Evolutionary conservation across 30 jellyfish, hydroid and myxozoan species (phyloP).

Genomic region (Hydractinia symbiolongicarpus): DNA sequence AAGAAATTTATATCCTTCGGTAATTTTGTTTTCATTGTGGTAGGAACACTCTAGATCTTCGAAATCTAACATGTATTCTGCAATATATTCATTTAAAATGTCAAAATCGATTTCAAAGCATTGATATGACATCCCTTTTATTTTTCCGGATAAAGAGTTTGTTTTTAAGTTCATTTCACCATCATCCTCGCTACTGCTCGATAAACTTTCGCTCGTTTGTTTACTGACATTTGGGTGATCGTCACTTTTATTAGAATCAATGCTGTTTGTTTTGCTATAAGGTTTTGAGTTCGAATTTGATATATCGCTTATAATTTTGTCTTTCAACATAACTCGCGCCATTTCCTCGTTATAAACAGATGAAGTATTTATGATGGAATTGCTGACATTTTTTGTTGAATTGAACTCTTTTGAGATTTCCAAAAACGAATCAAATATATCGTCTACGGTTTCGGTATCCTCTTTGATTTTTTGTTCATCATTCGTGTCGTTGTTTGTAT

Average conservation of each 20-base stretch:
- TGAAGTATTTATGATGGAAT: neutral
- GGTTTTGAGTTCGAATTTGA: neutral
- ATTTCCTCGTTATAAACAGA: neutral
- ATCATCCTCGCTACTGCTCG: neutral
- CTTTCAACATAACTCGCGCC: neutral
- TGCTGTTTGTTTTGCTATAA: neutral
- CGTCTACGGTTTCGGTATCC: neutral
- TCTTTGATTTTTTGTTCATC: neutral
- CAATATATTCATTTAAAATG: neutral
- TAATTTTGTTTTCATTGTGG: neutral
- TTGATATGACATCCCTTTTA: neutral
- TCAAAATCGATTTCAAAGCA: constrained; percentile 9
- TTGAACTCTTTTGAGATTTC: neutral
- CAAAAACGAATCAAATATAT: neutral
- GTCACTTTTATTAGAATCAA: neutral
- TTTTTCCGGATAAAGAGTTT: neutral
- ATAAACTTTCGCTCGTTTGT: neutral
- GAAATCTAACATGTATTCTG: constrained; percentile 1
- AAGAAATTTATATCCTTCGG: constrained; percentile 3
- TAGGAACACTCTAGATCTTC: neutral
- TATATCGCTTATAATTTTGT: neutral
- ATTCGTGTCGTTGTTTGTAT: neutral
- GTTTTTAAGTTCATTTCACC: neutral
- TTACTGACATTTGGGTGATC: neutral
- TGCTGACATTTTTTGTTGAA: neutral